Base-by-base conservation (phyloP, 2,888 invertebrate species). In the Conops quadrifasciatus region DNA sequence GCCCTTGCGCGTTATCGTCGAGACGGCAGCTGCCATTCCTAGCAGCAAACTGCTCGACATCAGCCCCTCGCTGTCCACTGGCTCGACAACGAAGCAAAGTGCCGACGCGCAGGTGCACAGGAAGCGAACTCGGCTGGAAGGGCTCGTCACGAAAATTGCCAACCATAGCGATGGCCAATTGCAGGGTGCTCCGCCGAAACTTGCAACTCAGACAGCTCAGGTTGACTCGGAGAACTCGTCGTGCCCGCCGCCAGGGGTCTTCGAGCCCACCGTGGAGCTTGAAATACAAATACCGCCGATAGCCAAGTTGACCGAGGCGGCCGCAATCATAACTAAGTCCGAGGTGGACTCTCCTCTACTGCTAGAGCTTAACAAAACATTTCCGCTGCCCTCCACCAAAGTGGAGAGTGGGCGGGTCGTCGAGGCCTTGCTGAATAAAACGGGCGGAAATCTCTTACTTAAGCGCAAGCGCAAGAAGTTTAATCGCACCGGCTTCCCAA, bases 401-500 rank as follows among this genome's bases (percentile, higher is more conserved):
- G 76, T 77, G 30, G 83, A 81, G 71, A 64, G 70, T 24, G 69
- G 51, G 13, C 79, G 82, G 13, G 84, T 85, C 5, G 82, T 86
- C 16, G 86, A 86, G 72, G 79, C 81, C n/a, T 71, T 86, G 24
- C 78, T 86, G 0, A 84, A 82, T 73, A 85, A 84, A 74, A 84
- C 84, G 0, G 83, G 83, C 0, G 83, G 81, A 2, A 82, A 82
- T 76, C 75, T 83, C 16, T 76, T 84, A 53, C 87, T 89, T 73
- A 89, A 88, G 80, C 83, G 88, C 1, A 89, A 94, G 77, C 89
- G 94, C 53, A 92, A 94, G 82, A 91, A 93, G 24, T 92, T 93
- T 56, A 95, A 95, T 81, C 88, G 94, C 77, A 95, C 95, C 21
- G 96, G 96, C 3, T 96, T 96, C 83, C 96, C 96, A 0, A 93